phyloP scores from a whole-genome alignment of 2,113 vertebrate species.

The Cryptotis parvus region DNA sequence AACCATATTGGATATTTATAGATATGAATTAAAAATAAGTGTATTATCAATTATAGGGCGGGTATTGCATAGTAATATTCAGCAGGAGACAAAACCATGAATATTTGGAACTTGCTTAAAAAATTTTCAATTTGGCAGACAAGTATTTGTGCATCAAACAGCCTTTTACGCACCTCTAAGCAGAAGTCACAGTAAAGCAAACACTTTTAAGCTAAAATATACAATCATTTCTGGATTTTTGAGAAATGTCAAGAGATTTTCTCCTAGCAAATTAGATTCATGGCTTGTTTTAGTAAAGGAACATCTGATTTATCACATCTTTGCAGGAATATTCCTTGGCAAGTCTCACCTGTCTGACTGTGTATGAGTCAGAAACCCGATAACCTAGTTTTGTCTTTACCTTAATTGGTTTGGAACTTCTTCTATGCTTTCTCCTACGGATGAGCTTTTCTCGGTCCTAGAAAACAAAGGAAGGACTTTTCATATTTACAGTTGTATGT shows the following conservation, averaged over 20 bases:
- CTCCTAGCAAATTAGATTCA: conserved; percentile 37
- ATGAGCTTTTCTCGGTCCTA: conserved; percentile 98
- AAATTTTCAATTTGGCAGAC: not conserved
- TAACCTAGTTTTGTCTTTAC: conserved; percentile 84
- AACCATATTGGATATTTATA: not conserved
- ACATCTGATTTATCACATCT: conserved; percentile 63
- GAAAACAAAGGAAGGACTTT: conserved; percentile 76
- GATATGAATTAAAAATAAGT: not conserved
- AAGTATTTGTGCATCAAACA: not conserved
- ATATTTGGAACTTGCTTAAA: not conserved
- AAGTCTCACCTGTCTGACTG: conserved; percentile 15
- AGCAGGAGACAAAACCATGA: not conserved
- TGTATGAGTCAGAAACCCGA: conserved; percentile 28
- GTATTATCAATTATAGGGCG: not conserved
- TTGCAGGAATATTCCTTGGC: conserved; percentile 51
- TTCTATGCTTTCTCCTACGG: conserved; percentile 96
- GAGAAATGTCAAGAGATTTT: conserved; percentile 63
- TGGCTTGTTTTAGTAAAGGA: conserved; percentile 58
- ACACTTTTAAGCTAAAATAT: conserved; percentile 9
- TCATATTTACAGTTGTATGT: not conserved
- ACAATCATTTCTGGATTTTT: conserved; percentile 49
- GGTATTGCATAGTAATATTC: not conserved
- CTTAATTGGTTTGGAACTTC: conserved; percentile 97
- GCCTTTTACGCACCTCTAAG: not conserved
- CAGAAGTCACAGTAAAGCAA: conserved; percentile 15